These are phyloP conservation scores for Coptodon bakossiorum DNA, from an alignment of 2,113 vertebrate genomes.

Conservation along the genomic window DNA sequence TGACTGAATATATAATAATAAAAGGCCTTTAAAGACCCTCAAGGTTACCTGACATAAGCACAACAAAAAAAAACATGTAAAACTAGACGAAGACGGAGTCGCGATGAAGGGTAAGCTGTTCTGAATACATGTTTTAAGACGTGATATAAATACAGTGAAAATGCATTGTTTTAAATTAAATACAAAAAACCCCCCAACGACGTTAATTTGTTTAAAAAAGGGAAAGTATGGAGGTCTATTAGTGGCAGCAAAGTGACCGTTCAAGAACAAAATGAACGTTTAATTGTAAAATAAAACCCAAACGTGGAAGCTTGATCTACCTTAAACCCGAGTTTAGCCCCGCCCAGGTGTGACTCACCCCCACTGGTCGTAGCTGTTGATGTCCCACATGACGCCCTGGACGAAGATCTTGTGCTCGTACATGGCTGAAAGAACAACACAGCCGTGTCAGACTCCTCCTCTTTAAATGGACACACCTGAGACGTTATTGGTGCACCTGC, in stretches of 20 bases:
- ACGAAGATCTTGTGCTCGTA: slow-evolving; percentile 99
- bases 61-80: background rate
- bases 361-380: slow-evolving; percentile 99
- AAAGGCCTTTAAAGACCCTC: background rate
- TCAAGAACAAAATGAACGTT: background rate
- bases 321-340: background rate
- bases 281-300: background rate
- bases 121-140: background rate
- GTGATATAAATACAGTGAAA: background rate
- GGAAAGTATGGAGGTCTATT: rapidly evolving
- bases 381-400: slow-evolving; percentile 92
- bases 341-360: slow-evolving; percentile 76
- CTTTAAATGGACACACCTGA: background rate
- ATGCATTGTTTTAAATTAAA: background rate
- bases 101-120: background rate
- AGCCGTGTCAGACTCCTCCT: background rate
- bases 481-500: background rate
- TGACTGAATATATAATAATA: background rate
- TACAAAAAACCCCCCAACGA: background rate
- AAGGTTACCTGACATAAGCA: background rate
- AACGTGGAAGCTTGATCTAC: background rate
- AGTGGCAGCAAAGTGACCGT: background rate
- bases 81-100: background rate
- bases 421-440: slow-evolving; percentile 76
- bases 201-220: background rate